These are phyloP conservation scores for Parauchenoglanis ngamensis DNA, from an alignment of 2,797 vertebrate genomes.

Conservation along the genomic window DNA sequence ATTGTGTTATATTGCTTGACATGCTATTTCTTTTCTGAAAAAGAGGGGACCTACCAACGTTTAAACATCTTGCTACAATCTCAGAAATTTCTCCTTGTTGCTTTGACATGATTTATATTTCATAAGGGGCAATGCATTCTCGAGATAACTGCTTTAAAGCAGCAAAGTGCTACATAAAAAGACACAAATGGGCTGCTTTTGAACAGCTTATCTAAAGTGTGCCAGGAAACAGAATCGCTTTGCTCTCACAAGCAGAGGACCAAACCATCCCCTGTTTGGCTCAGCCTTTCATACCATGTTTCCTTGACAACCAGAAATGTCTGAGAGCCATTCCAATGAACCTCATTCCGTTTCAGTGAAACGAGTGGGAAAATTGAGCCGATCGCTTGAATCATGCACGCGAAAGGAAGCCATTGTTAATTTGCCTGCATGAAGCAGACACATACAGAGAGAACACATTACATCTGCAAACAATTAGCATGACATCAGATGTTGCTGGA, in stretches of 20 bases:
- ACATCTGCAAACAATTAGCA: slow-evolving; percentile 61
- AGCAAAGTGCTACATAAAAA: slow-evolving; percentile 26
- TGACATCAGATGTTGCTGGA: slow-evolving; percentile 58
- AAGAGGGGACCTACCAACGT: not conserved
- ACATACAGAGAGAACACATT: slow-evolving; percentile 32
- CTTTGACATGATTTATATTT: slow-evolving; percentile 11
- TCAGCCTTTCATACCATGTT: slow-evolving; percentile 55
- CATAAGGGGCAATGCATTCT: slow-evolving; percentile 24
- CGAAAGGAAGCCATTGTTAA: slow-evolving; percentile 46
- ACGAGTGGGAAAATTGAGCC: slow-evolving; percentile 49
- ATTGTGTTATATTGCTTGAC: not conserved
- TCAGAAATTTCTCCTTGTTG: not conserved
- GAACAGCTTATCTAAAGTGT: slow-evolving; percentile 50
- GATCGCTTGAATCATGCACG: slow-evolving; percentile 35
- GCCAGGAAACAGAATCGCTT: slow-evolving; percentile 50
- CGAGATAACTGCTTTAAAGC: slow-evolving; percentile 36
- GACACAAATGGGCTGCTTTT: slow-evolving; percentile 28
- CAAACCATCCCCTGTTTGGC: slow-evolving; percentile 46
- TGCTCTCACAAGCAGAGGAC: slow-evolving; percentile 37
- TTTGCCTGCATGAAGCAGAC: slow-evolving; percentile 39
- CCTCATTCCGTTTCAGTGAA: slow-evolving; percentile 53
- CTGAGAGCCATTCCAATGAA: slow-evolving; percentile 35
- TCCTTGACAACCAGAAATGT: slow-evolving; percentile 58
- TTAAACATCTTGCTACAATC: slow-evolving; percentile 9
- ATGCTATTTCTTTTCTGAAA: slow-evolving; percentile 9